A percentile compares a stretch with the other conserved stretches of the same genome.
These are phyloP conservation scores for Junonia oenone DNA, from an alignment of 2,888 invertebrate genomes.

Conservation along the genomic window DNA sequence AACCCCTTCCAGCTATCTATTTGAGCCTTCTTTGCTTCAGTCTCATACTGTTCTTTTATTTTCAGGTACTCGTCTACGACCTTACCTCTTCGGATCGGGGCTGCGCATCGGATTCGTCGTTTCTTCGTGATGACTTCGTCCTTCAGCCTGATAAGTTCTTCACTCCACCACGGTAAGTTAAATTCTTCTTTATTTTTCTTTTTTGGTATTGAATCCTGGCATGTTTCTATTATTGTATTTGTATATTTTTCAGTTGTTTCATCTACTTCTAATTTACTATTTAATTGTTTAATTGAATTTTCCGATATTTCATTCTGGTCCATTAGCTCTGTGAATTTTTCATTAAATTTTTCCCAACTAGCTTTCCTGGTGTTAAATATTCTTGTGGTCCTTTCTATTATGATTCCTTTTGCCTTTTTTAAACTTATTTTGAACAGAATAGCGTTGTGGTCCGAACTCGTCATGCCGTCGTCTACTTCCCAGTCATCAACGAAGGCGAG, in stretches of 20 bases:
- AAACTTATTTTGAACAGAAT: conserved; percentile 6
- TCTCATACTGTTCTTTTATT: conserved; percentile 15
- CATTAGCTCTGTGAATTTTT: neutral
- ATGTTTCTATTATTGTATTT: neutral
- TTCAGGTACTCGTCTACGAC: conserved; percentile 21
- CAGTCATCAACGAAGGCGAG: conserved; percentile 2
- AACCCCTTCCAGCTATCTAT: conserved; percentile 28
- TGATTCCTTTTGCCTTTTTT: neutral
- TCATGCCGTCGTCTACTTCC: conserved; percentile 6
- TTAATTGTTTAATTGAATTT: neutral
- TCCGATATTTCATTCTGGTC: neutral
- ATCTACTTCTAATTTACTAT: neutral
- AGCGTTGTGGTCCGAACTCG: conserved; percentile 19
- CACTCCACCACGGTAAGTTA: no score
- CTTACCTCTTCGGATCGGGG: conserved; percentile 9
- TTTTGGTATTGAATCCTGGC: neutral
- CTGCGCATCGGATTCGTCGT: conserved; percentile 3
- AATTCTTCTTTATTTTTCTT: neutral
- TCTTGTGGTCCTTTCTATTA: conserved; percentile 11
- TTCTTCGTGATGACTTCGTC: neutral
- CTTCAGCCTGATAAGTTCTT: neutral
- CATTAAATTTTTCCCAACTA: conserved; percentile 16
- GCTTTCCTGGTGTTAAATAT: conserved; percentile 20
- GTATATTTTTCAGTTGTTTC: neutral
- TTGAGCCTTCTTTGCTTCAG: conserved; percentile 14